These are phyloP conservation scores for Drosophila nasuta DNA, from an alignment of 1,140 invertebrate species.

Conservation along the genomic window DNA sequence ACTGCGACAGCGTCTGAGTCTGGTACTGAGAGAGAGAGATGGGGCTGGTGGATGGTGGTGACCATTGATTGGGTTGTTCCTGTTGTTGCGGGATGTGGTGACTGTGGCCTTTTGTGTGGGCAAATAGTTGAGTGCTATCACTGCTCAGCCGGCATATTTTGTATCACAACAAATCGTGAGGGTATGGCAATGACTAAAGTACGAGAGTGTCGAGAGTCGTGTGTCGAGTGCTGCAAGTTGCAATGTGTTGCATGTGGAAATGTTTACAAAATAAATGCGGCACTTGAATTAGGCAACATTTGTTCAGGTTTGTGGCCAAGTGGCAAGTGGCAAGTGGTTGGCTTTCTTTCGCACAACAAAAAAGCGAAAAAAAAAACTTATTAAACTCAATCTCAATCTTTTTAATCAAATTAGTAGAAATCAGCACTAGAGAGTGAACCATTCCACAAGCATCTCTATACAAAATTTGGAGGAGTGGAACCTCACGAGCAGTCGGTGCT, in stretches of 20 bases:
- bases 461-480: constrained; percentile 48
- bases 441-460: constrained; percentile 16
- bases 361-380: constrained; percentile 49
- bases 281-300: constrained; percentile 83
- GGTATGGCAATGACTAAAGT: constrained; percentile 31
- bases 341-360: constrained; percentile 37
- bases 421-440: constrained; percentile 48
- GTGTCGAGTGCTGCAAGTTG: constrained; percentile 16
- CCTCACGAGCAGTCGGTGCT: constrained; percentile 64
- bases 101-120: constrained; percentile 72
- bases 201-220: background rate
- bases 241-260: constrained; percentile 59
- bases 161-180: constrained; percentile 80
- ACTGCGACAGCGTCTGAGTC: background rate
- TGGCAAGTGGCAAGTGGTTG: constrained; percentile 32
- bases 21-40: constrained; percentile 9
- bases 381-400: constrained; percentile 82
- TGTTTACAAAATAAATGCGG: constrained; percentile 82
- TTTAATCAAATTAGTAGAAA: constrained; percentile 83
- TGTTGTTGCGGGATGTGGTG: constrained; percentile 35
- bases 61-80: constrained; percentile 78
- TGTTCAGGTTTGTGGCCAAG: constrained; percentile 56
- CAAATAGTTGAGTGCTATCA: constrained; percentile 80
- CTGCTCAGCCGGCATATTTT: constrained; percentile 81
- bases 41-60: constrained; percentile 24